phyloP scores from a whole-genome alignment of 2,888 invertebrate species.

The Andrena haemorrhoa region DNA sequence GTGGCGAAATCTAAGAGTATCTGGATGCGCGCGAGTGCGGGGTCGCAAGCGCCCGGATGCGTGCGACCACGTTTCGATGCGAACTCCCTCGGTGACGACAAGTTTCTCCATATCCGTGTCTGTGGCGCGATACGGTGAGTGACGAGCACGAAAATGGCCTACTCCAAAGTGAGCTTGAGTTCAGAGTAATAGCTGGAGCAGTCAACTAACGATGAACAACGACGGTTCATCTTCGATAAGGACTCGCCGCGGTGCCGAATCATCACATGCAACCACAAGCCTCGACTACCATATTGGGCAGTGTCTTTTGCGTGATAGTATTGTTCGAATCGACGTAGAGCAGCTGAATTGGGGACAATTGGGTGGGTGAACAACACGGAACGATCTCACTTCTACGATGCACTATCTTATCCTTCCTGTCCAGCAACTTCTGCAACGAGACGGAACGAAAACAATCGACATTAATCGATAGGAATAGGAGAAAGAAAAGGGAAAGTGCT shows the following conservation, averaged over 20 bases:
- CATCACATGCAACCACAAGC: conserved; percentile 94
- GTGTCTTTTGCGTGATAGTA: conserved; percentile 91
- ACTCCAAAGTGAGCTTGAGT: too few relatives aligned
- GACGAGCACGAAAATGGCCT: too few relatives aligned
- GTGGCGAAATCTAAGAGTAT: not conserved
- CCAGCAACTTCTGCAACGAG: conserved; percentile 88
- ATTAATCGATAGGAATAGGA: not conserved
- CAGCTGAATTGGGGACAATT: conserved; percentile 92
- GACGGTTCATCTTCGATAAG: not conserved
- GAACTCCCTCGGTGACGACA: not conserved
- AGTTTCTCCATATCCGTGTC: not conserved
- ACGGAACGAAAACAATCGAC: not conserved
- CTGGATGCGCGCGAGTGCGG: not conserved
- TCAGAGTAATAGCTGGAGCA: too few relatives aligned
- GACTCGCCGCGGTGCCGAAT: not conserved
- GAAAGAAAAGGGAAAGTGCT: conserved; percentile 77
- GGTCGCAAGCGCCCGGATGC: too few relatives aligned
- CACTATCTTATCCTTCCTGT: conserved; percentile 86
- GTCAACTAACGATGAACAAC: not conserved
- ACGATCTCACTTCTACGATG: conserved; percentile 87
- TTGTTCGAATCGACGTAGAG: conserved; percentile 93
- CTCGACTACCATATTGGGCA: conserved; percentile 97
- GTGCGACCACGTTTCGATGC: not conserved
- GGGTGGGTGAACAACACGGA: conserved; percentile 95
- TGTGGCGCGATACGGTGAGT: too few relatives aligned